Conservation (phyloP, 2,113 vertebrate species). For the Xiphophorus hellerii region DNA sequence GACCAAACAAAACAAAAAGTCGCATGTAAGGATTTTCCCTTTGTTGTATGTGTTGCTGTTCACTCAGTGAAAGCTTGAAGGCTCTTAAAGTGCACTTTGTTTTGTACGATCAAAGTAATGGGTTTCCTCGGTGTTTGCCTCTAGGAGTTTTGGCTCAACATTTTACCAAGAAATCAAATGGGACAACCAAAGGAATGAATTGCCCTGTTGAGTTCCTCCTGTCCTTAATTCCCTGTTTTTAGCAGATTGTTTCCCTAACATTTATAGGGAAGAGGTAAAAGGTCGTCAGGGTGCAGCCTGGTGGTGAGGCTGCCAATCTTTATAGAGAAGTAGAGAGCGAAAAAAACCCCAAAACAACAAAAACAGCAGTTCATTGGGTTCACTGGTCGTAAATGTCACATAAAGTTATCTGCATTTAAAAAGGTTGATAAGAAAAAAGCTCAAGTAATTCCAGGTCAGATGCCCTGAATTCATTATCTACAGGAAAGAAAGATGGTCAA, state of each 20-base stretch:
- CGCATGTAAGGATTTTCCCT: no score
- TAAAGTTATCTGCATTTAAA: conserved; percentile 12
- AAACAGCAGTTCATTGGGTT: conserved; percentile 11
- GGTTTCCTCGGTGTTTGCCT: conserved; percentile 47
- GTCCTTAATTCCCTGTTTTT: conserved; percentile 46
- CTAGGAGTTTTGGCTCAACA: conserved; percentile 19
- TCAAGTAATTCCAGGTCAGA: conserved; percentile 3
- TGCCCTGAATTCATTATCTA: conserved; percentile 10
- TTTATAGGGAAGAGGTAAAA: conserved; percentile 16
- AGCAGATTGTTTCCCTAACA: conserved; percentile 51
- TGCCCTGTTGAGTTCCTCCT: conserved; percentile 34
- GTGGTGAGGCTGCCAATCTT: conserved; percentile 52
- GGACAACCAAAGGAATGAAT: conserved; percentile 50
- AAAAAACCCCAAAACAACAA: neutral
- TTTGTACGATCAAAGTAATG: conserved; percentile 38
- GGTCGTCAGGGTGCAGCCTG: conserved; percentile 16
- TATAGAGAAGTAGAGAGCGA: neutral
- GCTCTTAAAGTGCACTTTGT: conserved; percentile 9
- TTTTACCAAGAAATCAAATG: conserved; percentile 41
- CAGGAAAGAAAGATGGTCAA: neutral
- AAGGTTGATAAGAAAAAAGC: conserved; percentile 8
- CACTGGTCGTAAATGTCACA: conserved; percentile 55
- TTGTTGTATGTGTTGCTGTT: neutral
- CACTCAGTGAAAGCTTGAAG: conserved; percentile 26
- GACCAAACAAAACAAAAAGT: no score